phyloP scores from a whole-genome alignment of 1,140 invertebrate genomes.

The Drosophila santomea region DNA sequence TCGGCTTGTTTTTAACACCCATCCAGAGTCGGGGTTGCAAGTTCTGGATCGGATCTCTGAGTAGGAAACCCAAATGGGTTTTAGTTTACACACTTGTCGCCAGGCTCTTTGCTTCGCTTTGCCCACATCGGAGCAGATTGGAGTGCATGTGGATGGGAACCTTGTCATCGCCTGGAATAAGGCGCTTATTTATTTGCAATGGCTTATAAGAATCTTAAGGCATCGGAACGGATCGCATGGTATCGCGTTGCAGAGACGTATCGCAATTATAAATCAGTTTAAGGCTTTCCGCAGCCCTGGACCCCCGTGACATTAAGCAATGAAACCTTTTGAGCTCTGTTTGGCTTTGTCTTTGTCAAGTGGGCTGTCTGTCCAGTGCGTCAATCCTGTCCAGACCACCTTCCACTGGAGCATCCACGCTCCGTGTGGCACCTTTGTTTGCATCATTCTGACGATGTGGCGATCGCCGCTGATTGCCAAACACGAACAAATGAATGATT shows the following conservation, averaged over 20 bases:
- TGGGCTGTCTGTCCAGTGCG: constrained; percentile 50
- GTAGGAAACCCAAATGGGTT: constrained; percentile 59
- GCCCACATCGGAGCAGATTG: constrained; percentile 43
- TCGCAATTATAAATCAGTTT: constrained; percentile 81
- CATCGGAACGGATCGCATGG: constrained; percentile 2
- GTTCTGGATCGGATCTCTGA: constrained; percentile 26
- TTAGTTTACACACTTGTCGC: constrained; percentile 77
- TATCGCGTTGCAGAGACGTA: constrained; percentile 59
- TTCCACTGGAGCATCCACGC: constrained; percentile 48
- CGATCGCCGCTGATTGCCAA: constrained; percentile 66
- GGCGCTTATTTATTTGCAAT: constrained; percentile 79
- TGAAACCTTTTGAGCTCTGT: constrained; percentile 80
- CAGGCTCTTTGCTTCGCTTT: constrained; percentile 22
- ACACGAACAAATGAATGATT: constrained; percentile 72
- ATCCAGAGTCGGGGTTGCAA: constrained; percentile 25
- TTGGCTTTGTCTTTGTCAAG: constrained; percentile 79
- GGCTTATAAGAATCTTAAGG: constrained; percentile 33
- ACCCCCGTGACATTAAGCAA: constrained; percentile 78
- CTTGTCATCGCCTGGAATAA: constrained; percentile 73
- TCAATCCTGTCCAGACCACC: constrained; percentile 72
- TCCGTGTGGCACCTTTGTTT: constrained; percentile 79
- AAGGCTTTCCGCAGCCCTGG: constrained; percentile 48
- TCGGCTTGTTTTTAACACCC: constrained; percentile 76
- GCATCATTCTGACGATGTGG: constrained; percentile 40
- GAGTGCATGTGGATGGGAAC: constrained; percentile 3